Evolutionary conservation across 1,140 invertebrate genomes (phyloP).

Genomic region (Brachionus koreanus): DNA sequence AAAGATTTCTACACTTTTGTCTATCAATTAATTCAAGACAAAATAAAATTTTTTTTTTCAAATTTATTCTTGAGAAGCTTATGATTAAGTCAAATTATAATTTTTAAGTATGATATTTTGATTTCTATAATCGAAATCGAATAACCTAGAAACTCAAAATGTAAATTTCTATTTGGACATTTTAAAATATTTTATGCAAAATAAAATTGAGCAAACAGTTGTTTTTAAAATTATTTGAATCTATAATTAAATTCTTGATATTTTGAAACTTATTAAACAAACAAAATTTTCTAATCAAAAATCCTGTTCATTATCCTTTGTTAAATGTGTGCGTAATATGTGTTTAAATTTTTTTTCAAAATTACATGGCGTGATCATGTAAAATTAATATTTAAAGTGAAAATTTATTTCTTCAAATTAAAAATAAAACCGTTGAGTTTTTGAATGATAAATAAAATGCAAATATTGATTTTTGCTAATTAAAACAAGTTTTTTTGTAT

Average conservation of each 20-base stretch:
- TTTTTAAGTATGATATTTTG: not conserved
- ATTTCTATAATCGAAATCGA: not conserved
- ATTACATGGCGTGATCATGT: not conserved
- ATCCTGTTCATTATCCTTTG: not conserved
- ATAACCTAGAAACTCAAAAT: not conserved
- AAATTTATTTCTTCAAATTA: not conserved
- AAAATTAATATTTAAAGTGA: not conserved
- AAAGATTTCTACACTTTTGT: not conserved
- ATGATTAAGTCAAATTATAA: not conserved
- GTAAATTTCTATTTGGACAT: not conserved
- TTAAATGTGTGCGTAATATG: too few species aligned
- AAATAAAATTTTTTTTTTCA: not conserved
- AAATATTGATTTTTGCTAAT: not conserved
- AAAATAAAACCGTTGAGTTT: not conserved
- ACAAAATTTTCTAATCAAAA: not conserved
- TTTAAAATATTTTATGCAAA: not conserved
- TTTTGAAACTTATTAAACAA: too few species aligned
- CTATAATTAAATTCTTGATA: too few species aligned
- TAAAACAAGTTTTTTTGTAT: not conserved
- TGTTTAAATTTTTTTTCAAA: not conserved
- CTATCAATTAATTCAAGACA: not conserved
- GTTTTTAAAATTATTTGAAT: not conserved
- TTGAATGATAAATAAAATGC: not conserved
- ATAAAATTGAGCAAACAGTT: not conserved
- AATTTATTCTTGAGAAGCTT: too few species aligned